A percentile compares a stretch with the other conserved stretches of the same genome.
phyloP scores from a whole-genome alignment of 2,797 vertebrate species.

The Iguana delicatissima region DNA sequence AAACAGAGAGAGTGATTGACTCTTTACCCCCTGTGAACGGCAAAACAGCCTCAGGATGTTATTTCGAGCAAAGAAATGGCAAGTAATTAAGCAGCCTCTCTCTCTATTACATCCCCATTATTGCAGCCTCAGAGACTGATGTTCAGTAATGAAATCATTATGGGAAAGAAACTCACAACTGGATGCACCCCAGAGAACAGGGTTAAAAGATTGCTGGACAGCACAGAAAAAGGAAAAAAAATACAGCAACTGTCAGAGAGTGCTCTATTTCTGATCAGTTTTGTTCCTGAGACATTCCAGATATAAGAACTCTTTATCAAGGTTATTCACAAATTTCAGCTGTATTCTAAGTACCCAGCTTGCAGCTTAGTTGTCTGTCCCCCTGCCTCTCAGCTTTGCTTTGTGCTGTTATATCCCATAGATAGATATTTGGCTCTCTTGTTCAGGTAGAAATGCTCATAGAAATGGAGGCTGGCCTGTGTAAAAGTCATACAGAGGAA shows the following conservation, averaged over 20 bases:
- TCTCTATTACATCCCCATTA: background rate
- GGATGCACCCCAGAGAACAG: background rate
- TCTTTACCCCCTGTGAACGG: background rate
- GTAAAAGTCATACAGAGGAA: background rate
- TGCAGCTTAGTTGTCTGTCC: background rate
- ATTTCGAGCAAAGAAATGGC: background rate
- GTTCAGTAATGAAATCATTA: background rate
- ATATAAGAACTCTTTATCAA: conserved; percentile 5
- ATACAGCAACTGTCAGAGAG: background rate
- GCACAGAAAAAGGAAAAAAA: background rate
- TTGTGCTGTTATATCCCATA: background rate
- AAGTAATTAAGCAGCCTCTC: background rate
- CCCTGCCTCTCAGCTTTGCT: too few species aligned
- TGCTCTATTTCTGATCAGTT: background rate
- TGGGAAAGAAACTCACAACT: background rate
- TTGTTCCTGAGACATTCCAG: conserved; percentile 8
- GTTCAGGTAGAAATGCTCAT: background rate
- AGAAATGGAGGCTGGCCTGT: background rate
- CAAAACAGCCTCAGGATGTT: background rate
- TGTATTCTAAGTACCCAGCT: background rate
- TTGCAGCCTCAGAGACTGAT: background rate
- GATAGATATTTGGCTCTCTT: conserved; percentile 9
- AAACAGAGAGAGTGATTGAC: too few species aligned
- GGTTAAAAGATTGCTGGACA: background rate
- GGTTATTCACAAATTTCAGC: background rate